These are phyloP conservation scores for Drosophila trapezifrons DNA, from an alignment of 1,140 invertebrate species.

Conservation along the genomic window DNA sequence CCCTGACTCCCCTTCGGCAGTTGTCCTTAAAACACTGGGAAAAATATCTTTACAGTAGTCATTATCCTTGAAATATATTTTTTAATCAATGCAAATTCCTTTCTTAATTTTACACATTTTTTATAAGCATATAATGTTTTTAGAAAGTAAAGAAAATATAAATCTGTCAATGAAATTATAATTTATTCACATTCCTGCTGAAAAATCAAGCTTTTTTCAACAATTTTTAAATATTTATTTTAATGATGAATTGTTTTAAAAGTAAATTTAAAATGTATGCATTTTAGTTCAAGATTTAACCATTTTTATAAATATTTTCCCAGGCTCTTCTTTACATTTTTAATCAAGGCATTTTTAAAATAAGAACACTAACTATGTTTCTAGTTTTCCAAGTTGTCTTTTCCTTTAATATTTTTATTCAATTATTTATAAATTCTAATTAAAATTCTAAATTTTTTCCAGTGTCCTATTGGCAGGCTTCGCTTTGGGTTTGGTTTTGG, in stretches of 20 bases:
- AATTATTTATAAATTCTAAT: background rate
- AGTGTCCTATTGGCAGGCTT: slow-evolving; percentile 9
- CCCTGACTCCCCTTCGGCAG: slow-evolving; percentile 38
- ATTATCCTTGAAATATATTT: too few relatives aligned
- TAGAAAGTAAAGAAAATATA: too few relatives aligned
- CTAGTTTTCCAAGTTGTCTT: background rate
- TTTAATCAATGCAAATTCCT: too few relatives aligned
- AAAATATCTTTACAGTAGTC: background rate
- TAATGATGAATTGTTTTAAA: background rate
- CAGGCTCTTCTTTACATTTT: too few relatives aligned
- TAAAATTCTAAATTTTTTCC: background rate
- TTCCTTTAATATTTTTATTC: background rate
- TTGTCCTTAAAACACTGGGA: slow-evolving; percentile 42
- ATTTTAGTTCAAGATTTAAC: background rate
- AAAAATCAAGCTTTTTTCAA: too few relatives aligned
- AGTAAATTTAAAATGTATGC: fast-evolving
- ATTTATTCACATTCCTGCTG: too few relatives aligned
- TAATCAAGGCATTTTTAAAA: too few relatives aligned
- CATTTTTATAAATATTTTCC: too few relatives aligned
- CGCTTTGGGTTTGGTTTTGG: background rate
- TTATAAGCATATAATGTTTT: too few relatives aligned
- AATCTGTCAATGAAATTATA: too few relatives aligned
- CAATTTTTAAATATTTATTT: too few relatives aligned
- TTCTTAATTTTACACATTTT: too few relatives aligned
- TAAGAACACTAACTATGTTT: background rate